Base-by-base conservation (phyloP, 2,888 invertebrate genomes). In the Chymomyza fuscimana region DNA sequence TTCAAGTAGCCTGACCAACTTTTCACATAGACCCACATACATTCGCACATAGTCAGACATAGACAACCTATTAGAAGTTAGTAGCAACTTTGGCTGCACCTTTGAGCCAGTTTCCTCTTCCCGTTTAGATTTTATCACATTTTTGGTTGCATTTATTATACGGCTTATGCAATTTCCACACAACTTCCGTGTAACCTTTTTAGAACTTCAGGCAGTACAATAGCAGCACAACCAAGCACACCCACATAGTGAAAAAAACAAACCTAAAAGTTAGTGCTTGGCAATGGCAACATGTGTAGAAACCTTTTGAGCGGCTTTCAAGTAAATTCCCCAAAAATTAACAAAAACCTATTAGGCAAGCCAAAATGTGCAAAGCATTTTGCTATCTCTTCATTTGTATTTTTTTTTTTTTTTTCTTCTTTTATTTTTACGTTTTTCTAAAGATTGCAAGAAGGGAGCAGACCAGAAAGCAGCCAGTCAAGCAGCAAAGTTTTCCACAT, bases 261-360 rank as follows among this genome's bases (percentile, higher is more conserved):
- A 32, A 60, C 56, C 56, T 46, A 19, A 25, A 59, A n/a, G 59
- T 19, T n/a, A 66, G 51, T 29, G 52, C 32, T 64, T n/a, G 51
- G 54, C 63, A 71, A 63, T 70, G 70, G 82, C 72, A 78, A 77
- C 82, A 80, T 82, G 82, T 82, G 86, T 76, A 70, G 64, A 73
- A 75, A 69, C 72, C 80, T 68, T 79, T 81, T 78, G 76, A 81
- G 82, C 71, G 73, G 69, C 67, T 75, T 79, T 81, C 69, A 75
- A 72, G 76, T 58, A 63, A 77, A 84, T 78, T 74, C 65, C 77
- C 74, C 51, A 68, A 78, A 87, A 87, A 84, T 84, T 84, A 87
- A 87, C 83, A 82, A 84, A 86, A 87, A 82, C 76, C 77, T 86
- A 85, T 85, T 84, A 86, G 87, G 71, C 77, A 76, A 73, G 65